Percentiles rank a stretch among this genome's conserved stretches.
phyloP scores from a whole-genome alignment of 2,113 vertebrate genomes.

The Grallaria varia region DNA sequence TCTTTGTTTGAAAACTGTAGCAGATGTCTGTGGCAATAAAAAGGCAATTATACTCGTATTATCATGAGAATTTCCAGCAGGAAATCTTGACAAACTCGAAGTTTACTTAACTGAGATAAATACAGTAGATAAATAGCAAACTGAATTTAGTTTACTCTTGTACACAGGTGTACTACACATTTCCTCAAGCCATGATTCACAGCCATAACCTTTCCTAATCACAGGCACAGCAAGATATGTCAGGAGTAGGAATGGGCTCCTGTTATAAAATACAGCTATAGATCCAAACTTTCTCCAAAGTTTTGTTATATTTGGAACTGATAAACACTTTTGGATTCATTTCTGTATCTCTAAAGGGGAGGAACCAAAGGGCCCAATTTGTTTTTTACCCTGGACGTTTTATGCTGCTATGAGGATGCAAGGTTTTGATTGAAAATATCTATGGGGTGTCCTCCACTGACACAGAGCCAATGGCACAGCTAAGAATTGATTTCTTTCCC shows the following conservation, averaged over 20 bases:
- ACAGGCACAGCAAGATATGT: slow-evolving; percentile 52
- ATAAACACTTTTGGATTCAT: neutral
- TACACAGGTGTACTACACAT: slow-evolving; percentile 61
- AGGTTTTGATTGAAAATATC: slow-evolving; percentile 24
- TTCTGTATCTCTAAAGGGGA: neutral
- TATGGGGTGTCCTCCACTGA: neutral
- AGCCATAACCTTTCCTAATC: slow-evolving; percentile 67
- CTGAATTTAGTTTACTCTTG: slow-evolving; percentile 68
- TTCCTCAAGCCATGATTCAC: slow-evolving; percentile 63
- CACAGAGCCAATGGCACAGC: slow-evolving; percentile 3
- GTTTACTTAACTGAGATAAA: slow-evolving; percentile 75
- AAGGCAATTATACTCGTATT: slow-evolving; percentile 70
- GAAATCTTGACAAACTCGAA: slow-evolving; percentile 71
- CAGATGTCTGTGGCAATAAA: slow-evolving; percentile 75
- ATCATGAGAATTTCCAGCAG: slow-evolving; percentile 69
- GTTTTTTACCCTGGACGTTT: neutral
- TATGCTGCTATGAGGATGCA: neutral
- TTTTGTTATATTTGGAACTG: neutral
- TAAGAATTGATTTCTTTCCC: slow-evolving; percentile 27
- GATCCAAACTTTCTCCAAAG: slow-evolving; percentile 15
- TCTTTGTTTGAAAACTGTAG: slow-evolving; percentile 69
- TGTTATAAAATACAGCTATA: slow-evolving; percentile 21
- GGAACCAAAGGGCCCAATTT: neutral
- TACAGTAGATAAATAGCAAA: slow-evolving; percentile 72
- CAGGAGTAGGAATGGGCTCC: neutral